phyloP scores from a whole-genome alignment of 2,113 vertebrate genomes.

The Forbesichthys papilliferus region DNA sequence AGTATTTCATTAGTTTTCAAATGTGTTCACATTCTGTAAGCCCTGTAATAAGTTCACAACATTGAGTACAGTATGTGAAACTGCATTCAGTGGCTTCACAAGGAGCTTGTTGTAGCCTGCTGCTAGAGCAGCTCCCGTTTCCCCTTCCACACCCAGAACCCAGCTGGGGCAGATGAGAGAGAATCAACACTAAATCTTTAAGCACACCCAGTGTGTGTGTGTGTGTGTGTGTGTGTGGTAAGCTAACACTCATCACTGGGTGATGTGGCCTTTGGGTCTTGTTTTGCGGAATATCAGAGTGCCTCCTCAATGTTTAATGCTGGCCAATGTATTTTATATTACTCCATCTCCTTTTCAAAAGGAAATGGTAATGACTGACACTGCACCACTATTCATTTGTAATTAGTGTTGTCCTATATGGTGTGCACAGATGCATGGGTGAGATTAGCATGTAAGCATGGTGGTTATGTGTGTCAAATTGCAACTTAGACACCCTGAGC shows the following conservation, averaged over 20 bases:
- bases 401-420: constrained; percentile 57
- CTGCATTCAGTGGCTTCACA: not conserved
- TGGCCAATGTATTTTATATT: constrained; percentile 74
- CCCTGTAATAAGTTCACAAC: too few species aligned
- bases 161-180: constrained; percentile 35
- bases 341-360: constrained; percentile 74
- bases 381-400: constrained; percentile 60
- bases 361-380: constrained; percentile 73
- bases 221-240: constrained; percentile 46
- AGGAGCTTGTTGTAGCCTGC: constrained; percentile 2
- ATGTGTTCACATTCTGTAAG: too few species aligned
- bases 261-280: constrained; percentile 65
- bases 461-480: constrained; percentile 19
- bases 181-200: constrained; percentile 69
- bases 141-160: constrained; percentile 14
- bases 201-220: constrained; percentile 47
- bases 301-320: constrained; percentile 75
- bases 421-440: constrained; percentile 56
- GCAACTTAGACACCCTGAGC: not conserved
- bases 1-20: too few species aligned
- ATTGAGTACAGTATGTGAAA: not conserved
- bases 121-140: not conserved
- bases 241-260: constrained; percentile 55
- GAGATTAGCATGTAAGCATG: constrained; percentile 43
- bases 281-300: constrained; percentile 73